Evolutionary conservation across 2,888 invertebrate species (phyloP), one percentile per base, ranked within the genome.

Genomic region (Dasysyrphus albostriatus): DNA sequence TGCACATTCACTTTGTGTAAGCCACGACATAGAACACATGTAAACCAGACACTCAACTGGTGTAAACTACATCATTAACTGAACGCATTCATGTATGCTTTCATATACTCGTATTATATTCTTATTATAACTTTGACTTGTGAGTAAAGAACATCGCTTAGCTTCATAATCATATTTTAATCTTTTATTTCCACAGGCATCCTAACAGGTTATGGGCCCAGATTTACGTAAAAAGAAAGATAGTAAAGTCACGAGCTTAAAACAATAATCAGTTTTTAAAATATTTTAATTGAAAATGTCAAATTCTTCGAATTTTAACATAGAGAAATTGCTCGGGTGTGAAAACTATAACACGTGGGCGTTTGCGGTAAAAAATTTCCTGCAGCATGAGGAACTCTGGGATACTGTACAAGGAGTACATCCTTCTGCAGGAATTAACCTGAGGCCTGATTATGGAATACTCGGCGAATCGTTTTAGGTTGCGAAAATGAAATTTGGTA

Each of bases 311-410:
- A 58, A 9, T 37, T 58, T 37, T 5, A 34, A 37, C 9, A 58
- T 16, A 5, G 37, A 58, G 10, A 58, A 51, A 51, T 51, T 51
- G 51, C 51, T 51, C 14, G 24, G 70, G 1, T 56, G 56, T 32
- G 70, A 44, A 32, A 58, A 24, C 14, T 70, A 24, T 51, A 51
- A 51, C 51, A 51, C 51, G 12, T 79, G 42, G 37, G 12, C 63
- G 12, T 82, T 87, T 65, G 74, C 75, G 1, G 16, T 79, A 12
- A 74, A 83, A n/a, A 83, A 76, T 29, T 42, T 72, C 37, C 44
- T 85, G 0, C 79, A 85, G 19, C 67, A 82, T 83, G 84, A 82
- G 69, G 80, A 34, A 77, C 69, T 16, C 72, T 88, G 79, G 85
- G 85, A 83, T 14, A 80, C 77, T 5, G 77, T 85, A 0, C 24